Base-by-base conservation (phyloP, 2,797 vertebrate species). In the Numenius phaeopus region DNA sequence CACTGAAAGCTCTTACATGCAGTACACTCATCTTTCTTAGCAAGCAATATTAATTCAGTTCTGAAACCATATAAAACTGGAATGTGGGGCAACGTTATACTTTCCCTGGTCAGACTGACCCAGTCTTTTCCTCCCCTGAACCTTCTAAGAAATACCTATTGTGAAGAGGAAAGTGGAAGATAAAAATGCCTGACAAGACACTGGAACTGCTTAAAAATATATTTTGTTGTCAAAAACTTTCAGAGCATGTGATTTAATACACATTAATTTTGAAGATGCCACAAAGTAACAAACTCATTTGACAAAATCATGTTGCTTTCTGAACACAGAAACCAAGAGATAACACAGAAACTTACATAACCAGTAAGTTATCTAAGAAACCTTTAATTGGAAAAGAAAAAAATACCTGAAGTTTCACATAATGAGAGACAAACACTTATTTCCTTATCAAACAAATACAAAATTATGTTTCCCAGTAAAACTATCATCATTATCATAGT, bases 51-150 rank as follows among this genome's bases (percentile, higher is more conserved):
- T 87, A 94, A 90, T 59, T 75, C 57, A 83, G 47, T 69, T 92
- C 47, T 91, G 66, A 79, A 85, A 87, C 39, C 37, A 32, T 54
- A 76, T 79, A 94, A 92, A 95, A 83, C n/a, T 75, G 79, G 76
- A 95, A 96, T 94, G 80, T 27, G 1, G 66, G 42, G 91, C 16
- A 86, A 23, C 37, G 61, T 67, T 92, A 55, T 67, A 89, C 30
- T 87, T 91, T 92, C 58, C 23, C 76, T 96, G 96, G 96, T 97
- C 94, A 97, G 73, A 82, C 50, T 96, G 96, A 97, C 94, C 94
- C 47, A 88, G 89, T 59, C 84, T 81, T 96, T 78, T 89, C 30
- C 80, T 90, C 70, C 73, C 34, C 34, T 77, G 84, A 95, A 52
- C 40, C 58, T 71, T 86, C 69, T 72, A 78, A 89, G 83, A 96